Base-by-base conservation (phyloP, 2,797 vertebrate species). In the Acanthiza pusilla region DNA sequence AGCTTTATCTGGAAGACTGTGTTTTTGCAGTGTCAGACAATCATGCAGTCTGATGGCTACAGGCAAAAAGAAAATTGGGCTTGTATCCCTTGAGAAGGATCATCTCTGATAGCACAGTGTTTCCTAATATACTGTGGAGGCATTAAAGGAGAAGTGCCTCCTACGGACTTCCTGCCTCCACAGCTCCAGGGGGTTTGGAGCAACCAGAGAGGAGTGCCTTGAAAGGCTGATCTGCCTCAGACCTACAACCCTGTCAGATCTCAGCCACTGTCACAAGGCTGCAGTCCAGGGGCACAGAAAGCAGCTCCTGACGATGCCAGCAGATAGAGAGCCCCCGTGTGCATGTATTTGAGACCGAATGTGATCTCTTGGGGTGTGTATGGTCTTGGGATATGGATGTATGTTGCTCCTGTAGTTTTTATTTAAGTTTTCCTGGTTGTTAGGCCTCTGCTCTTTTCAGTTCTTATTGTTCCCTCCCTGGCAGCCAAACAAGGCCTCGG, bases 1-100 rank as follows among this genome's bases (percentile, higher is more conserved):
- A 61, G 60, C 51, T 74, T 83, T 91, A 42, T 75, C 68, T 88
- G 72, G 75, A 91, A 80, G 65, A 61, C 54, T 38, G 27, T 83
- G 27, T 34, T 67, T 36, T 60, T 63, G 23, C 60, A 79, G 87
- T 63, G 43, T 61, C 55, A 74, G 78, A 71, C 53, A 87, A 15
- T 68, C 22, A 11, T 32, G 45, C 50, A 58, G 81, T 26, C 61
- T 34, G 68, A 61, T 53, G 68, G 51, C 62, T 85, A 72, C 72
- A 88, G 73, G 66, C 76, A 85, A 65, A 85, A 91, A 54, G 57
- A 65, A 80, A 88, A 74, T 38, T 72, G 18, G 60, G 42, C 43
- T 78, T 93, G 36, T 53, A 60, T 55, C 89, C 40, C 54, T 65
- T 7, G 16, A 80, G 66, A 70, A 88, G 65, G 65, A 45, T 84